Base-by-base conservation (phyloP, 1,140 invertebrate species). In the Patella vulgata region DNA sequence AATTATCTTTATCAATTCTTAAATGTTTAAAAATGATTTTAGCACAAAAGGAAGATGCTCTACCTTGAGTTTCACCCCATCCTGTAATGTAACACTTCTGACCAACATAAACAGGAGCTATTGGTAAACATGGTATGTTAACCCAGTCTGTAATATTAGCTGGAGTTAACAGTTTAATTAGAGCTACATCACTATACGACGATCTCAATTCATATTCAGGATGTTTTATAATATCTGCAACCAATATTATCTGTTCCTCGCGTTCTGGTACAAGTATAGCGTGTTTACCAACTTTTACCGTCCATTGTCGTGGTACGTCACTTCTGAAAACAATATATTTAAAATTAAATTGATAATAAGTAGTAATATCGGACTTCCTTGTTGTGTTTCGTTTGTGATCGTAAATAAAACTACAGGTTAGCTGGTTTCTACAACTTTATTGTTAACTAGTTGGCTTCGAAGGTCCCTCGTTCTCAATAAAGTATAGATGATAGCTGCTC, bases 71-170 rank as follows among this genome's bases (percentile, higher is more conserved):
- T n/a, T 77, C 73, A 25, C 79, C 80, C 69, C 74, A 82, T 14
- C 80, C 80, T 3, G 70, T 79, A 19, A 74, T 62, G 33, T 71
- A 73, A 50, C 78, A 78, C 12, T 58, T 30, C 11, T 39, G 66
- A 0, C 67, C 72, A 19, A 58, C 46, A 12, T 36, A 33, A 0
- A 48, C 68, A 9, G 66, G 23, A 11, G 47, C 17, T n/a, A 59
- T 36, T 1, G 91, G 90, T 31, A 92, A 72, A 80, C 91, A 92
- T 19, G 86, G 88, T 0, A 90, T 89, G 0, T 87, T 87, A 21
- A 92, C 87, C 44, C 79, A 80, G 33, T 75, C 87, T 68, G 86
- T 91, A 2, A 59, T 53, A 4, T 43, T 54, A 1, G 92, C 89
- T 0, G 71, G 62, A 0, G 70, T 59, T 1, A 54, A 40, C 0